These are phyloP conservation scores for Salvelinus namaycush DNA, from an alignment of 2,113 vertebrate genomes.

Conservation along the genomic window DNA sequence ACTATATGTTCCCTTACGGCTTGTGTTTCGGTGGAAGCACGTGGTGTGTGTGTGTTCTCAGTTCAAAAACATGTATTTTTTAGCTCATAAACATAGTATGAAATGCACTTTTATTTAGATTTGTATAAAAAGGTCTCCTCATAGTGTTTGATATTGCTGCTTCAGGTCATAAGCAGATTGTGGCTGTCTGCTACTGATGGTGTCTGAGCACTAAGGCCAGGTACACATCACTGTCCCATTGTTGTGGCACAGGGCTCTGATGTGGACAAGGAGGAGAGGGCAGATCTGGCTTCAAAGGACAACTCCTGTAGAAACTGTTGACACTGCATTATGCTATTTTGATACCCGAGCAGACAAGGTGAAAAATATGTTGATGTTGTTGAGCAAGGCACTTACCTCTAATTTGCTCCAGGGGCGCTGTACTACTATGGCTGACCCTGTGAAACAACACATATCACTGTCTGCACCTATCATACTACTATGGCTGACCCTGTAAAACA, in stretches of 20 bases:
- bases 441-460: no score
- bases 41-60: not conserved
- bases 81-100: no score
- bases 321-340: not conserved
- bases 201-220: not conserved
- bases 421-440: no score
- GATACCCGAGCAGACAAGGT: no score
- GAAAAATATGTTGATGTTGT: no score
- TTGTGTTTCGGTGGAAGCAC: no score
- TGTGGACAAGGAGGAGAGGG: not conserved
- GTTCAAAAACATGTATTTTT: no score
- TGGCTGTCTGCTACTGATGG: not conserved
- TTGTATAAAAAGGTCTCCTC: no score
- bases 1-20: no score
- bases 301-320: not conserved
- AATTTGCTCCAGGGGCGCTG: no score
- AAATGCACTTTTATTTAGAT: not conserved
- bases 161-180: not conserved
- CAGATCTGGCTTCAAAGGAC: not conserved
- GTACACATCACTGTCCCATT: not conserved
- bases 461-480: not conserved
- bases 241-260: not conserved
- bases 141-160: not conserved
- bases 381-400: no score
- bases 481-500: no score